Conservation (phyloP, 2,888 invertebrate species). For the Escarpia spicata region DNA sequence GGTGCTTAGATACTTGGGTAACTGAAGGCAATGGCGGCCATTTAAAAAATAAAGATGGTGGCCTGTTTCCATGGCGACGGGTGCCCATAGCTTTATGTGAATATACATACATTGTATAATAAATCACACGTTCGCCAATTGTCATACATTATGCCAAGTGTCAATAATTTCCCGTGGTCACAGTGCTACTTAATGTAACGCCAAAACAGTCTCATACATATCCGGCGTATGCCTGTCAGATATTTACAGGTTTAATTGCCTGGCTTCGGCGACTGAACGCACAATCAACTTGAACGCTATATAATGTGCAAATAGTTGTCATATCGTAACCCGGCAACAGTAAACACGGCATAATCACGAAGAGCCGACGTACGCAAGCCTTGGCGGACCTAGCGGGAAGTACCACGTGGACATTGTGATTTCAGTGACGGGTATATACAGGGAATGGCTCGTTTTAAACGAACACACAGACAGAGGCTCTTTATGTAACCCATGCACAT, state of each 20-base stretch:
- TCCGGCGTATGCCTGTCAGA: neutral
- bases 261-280: conserved; percentile 1
- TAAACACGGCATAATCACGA: neutral
- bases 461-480: no score
- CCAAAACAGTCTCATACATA: neutral
- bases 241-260: neutral
- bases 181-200: no score
- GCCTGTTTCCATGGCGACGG: no score
- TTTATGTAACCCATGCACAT: no score
- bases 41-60: no score
- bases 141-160: no score
- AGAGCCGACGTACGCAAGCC: neutral
- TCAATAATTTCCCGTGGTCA: no score
- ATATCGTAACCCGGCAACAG: neutral
- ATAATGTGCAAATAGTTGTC: neutral
- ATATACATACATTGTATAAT: no score
- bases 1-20: no score
- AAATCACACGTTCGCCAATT: no score
- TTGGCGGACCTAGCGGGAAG: neutral
- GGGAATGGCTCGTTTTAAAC: neutral
- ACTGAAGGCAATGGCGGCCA: no score
- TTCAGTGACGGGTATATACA: neutral
- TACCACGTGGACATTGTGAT: neutral
- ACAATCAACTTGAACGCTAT: neutral
- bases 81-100: no score